These are phyloP conservation scores for Sardinella longiceps DNA, from an alignment of 2,797 vertebrate species.

Conservation along the genomic window DNA sequence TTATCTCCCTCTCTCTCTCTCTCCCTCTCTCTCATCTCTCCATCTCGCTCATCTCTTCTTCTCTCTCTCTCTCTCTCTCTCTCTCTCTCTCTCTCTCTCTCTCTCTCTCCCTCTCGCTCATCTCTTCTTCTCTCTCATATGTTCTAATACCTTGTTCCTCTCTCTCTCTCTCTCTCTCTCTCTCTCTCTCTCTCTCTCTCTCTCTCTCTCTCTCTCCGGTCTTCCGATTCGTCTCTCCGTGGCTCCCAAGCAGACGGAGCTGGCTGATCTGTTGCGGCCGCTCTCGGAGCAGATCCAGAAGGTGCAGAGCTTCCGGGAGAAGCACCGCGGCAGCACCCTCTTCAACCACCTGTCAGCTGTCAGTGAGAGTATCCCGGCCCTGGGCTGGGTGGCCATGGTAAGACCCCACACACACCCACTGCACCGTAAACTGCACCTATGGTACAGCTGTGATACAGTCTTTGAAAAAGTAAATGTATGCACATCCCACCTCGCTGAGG, in stretches of 20 bases:
- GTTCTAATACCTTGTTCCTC: background rate
- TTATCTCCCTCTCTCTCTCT: background rate
- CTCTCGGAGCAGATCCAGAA: constrained; percentile 94
- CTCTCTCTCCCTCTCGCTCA: background rate
- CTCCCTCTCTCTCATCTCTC: background rate
- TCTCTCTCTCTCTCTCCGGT: background rate
- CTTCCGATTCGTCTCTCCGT: background rate
- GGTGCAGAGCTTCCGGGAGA: constrained; percentile 92
- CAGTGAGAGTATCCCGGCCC: constrained; percentile 95
- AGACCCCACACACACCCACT: constrained; percentile 56
- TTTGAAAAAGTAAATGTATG: no score
- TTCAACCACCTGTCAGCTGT: constrained; percentile 97
- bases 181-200: background rate
- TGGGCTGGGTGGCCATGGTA: constrained; percentile 97
- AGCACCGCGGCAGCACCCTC: constrained; percentile 88
- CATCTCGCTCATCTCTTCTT: no score
- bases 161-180: background rate
- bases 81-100: background rate
- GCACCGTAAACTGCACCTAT: background rate
- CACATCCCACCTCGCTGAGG: no score
- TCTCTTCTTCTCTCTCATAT: background rate
- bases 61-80: background rate
- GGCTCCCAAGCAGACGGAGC: constrained; percentile 74
- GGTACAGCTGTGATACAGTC: background rate
- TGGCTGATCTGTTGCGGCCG: constrained; percentile 86